A percentile compares a stretch with the other conserved stretches of the same genome.
These are phyloP conservation scores for Bombylius major DNA, from an alignment of 2,888 invertebrate genomes.

Conservation along the genomic window DNA sequence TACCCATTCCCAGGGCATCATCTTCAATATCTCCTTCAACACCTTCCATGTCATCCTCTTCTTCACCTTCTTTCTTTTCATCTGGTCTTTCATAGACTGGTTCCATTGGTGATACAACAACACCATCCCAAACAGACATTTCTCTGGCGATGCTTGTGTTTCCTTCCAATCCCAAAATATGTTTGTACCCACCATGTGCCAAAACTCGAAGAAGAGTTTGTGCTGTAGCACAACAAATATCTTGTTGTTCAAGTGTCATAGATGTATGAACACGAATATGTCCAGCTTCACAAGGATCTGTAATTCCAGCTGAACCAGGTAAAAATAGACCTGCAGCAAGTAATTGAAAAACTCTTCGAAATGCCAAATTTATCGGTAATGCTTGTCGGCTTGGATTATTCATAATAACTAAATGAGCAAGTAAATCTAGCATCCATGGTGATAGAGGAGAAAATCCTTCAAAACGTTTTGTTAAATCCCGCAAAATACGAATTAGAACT, in stretches of 20 bases:
- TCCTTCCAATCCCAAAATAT: conserved; percentile 59
- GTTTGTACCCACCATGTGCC: conserved; percentile 86
- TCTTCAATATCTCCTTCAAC: conserved; percentile 39
- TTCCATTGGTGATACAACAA: conserved; percentile 90
- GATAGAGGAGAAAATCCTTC: conserved; percentile 81
- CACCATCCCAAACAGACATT: conserved; percentile 94
- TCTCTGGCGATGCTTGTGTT: conserved; percentile 50
- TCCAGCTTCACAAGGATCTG: conserved; percentile 88
- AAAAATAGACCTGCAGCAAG: conserved; percentile 89
- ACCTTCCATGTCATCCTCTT: conserved; percentile 52
- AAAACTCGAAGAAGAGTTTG: conserved; percentile 77
- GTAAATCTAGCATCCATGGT: conserved; percentile 92
- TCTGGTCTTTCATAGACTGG: conserved; percentile 75
- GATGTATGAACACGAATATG: conserved; percentile 82
- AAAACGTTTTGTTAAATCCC: conserved; percentile 82
- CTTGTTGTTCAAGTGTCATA: conserved; percentile 83
- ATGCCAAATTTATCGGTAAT: conserved; percentile 82
- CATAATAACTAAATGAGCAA: conserved; percentile 93
- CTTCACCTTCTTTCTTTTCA: conserved; percentile 62
- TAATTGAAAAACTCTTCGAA: conserved; percentile 77
- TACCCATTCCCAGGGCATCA: conserved; percentile 15
- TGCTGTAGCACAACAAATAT: conserved; percentile 84
- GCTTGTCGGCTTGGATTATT: conserved; percentile 90
- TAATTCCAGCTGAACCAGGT: conserved; percentile 84
- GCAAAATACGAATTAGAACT: conserved; percentile 82